phyloP scores from a whole-genome alignment of 2,113 vertebrate species.

The Brachypteracias leptosomus region DNA sequence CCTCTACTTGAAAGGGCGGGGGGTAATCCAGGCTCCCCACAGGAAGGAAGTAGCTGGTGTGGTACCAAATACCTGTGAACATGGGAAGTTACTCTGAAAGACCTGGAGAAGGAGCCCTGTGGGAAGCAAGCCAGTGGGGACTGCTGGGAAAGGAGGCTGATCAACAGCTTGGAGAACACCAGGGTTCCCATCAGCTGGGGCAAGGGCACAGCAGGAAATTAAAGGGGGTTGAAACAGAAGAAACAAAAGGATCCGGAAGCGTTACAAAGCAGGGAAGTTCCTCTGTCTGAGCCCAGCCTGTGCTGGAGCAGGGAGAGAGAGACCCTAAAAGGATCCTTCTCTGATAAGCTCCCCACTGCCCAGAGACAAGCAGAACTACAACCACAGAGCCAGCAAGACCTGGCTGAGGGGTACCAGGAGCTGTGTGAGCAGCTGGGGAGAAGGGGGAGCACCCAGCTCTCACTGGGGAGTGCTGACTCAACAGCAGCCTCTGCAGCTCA shows the following conservation, averaged over 20 bases:
- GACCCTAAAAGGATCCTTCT: not conserved
- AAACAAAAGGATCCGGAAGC: not conserved
- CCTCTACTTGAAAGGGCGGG: not conserved
- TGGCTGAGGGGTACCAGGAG: not conserved
- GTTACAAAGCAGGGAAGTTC: not conserved
- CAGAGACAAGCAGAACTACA: not conserved
- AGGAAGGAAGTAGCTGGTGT: not conserved
- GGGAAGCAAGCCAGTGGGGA: not conserved
- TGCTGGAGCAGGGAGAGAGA: not conserved
- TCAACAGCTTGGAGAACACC: not conserved
- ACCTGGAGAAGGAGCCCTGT: not conserved
- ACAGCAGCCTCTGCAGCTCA: not conserved
- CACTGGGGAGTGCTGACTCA: not conserved
- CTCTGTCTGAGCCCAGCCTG: not conserved
- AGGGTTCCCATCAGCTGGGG: not conserved
- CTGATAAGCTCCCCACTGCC: not conserved
- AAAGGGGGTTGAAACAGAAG: not conserved
- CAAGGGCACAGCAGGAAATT: not conserved
- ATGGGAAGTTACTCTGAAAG: not conserved
- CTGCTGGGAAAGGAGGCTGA: not conserved
- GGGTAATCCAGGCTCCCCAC: not conserved
- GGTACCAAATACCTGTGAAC: not conserved
- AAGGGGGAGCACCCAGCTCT: not conserved
- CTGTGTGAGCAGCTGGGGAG: not conserved
- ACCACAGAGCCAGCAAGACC: not conserved